Base-by-base conservation (phyloP, 1,140 invertebrate genomes). In the Apocrypta bakeri region DNA sequence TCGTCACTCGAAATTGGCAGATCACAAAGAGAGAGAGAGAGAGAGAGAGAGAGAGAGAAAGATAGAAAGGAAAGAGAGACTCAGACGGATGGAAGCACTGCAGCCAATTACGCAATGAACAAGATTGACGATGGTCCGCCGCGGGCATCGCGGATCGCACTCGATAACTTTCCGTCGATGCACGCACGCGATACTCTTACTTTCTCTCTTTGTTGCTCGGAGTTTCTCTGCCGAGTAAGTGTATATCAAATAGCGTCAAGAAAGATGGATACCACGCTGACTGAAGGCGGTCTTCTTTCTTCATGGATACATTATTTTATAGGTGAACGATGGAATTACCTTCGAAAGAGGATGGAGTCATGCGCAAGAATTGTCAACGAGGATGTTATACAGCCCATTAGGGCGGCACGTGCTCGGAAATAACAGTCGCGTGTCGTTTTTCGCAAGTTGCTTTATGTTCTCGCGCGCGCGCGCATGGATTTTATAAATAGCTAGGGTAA, bases 1-100 rank as follows among this genome's bases (percentile, higher is more conserved):
- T 87, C 87, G 86, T 88, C 87, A 87, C 87, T 85, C 77, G 83
- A 87, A 89, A 88, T 88, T 87, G 88, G 84, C 86, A 89, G 87
- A 85, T 86, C 82, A 66, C n/a, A 56, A 6, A 21, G 48, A 56
- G 48, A 56, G 48, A 56, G 48, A 21, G 12, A 17, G 42, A 48
- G 42, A 17, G 1, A 48, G 42, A 48, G 42, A 48, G 21, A 56
- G 21, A 21, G 48, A 56, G 48, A 56, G 48, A 56, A 21, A 21
- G 12, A 17, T n/a, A n/a, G n/a, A n/a, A n/a, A n/a, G n/a, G 42
- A 48, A 17, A 17, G 1, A 48, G 42, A 48, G 42, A 48, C 3
- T n/a, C 48, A 17, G 21, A 56, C 17, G 17, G 48, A 56, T 14
- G 48, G 48, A 17, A 82, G 82, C 73, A 64, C 61, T 56, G 21